Evolutionary conservation across 2,113 vertebrate genomes (phyloP), one percentile per base, ranked within the genome.

Genomic region (Antigone vipio): DNA sequence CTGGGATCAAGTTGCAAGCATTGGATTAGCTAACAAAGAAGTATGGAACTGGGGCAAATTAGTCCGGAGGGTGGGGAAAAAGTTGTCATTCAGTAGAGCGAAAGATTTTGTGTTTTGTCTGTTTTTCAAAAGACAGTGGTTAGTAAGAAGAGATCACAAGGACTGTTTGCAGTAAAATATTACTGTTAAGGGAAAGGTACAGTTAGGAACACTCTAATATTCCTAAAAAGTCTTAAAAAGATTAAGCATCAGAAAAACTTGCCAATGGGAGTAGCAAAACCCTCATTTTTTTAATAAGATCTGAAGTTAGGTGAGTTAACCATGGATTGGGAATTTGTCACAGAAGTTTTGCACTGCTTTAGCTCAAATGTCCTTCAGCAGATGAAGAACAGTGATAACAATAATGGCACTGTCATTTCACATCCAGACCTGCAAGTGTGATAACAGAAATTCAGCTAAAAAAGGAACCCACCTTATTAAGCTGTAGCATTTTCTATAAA

Each of bases 371-470:
- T 95, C 53, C 66, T 91, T 94, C 53, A 73, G 19, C 32, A 93
- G 95, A 89, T 91, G 68, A 93, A 88, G 53, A 88, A 60, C 34
- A 64, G 15, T 14, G 73, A 78, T 93, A 96, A 82, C 34, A 85
- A 79, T 96, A 92, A 96, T 88, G 38, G 32, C 10, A 7, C 75
- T 96, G 90, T 85, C 88, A 88, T 88, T 94, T 92, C 82, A 92
- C 53, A 86, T 90, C 42, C 50, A 74, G 78, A 95, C 67, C n/a
- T 85, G 58, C n/a, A 79, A 72, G 44, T 67, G 23, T 52, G 89
- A 92, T 94, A 89, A 82, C 62, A 88, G 47, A 75, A 76, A 44
- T 62, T 69, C 50, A 56, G 22, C 58, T 75, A 58, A 80, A 82
- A 79, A 77, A 50, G 29, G 20, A 68, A 69, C 12, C 66, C 45